These are phyloP conservation scores for Enteromius viviparus DNA, from an alignment of 2,797 vertebrate genomes.

Conservation along the genomic window DNA sequence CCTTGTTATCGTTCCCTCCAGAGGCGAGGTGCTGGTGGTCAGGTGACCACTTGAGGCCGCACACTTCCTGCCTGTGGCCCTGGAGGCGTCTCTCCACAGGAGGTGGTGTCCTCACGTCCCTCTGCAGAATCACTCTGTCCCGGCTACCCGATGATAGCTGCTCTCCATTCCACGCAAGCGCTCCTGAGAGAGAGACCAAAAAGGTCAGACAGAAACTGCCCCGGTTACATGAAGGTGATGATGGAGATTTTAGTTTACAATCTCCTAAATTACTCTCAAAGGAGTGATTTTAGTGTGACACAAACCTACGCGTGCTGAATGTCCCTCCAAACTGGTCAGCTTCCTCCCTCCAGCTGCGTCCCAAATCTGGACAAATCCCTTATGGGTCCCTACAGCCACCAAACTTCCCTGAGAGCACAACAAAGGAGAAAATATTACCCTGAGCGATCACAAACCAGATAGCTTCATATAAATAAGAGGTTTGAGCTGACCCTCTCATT, in stretches of 20 bases:
- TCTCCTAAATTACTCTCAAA: constrained; percentile 1
- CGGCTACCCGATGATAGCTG: constrained; percentile 85
- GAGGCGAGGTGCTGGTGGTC: constrained; percentile 86
- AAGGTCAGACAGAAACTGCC: not conserved
- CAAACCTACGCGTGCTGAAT: constrained; percentile 84
- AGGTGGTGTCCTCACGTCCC: constrained; percentile 79
- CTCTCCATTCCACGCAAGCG: constrained; percentile 85
- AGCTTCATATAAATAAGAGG: not conserved
- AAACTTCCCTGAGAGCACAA: constrained; percentile 75
- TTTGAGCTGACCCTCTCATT: constrained; percentile 79
- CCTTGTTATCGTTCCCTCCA: constrained; percentile 87
- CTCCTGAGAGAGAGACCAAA: constrained; percentile 67
- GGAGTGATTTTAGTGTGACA: constrained; percentile 39
- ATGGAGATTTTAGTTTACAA: not conserved
- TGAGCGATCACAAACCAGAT: not conserved
- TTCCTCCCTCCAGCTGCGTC: constrained; percentile 84
- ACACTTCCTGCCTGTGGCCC: constrained; percentile 85
- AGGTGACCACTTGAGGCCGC: constrained; percentile 85
- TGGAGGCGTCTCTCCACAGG: constrained; percentile 80
- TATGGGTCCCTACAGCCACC: constrained; percentile 84
- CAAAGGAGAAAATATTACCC: not conserved
- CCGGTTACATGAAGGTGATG: not conserved
- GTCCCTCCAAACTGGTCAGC: constrained; percentile 82
- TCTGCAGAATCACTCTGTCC: constrained; percentile 83
- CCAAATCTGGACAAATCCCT: constrained; percentile 86